Conservation (phyloP, 2,113 vertebrate species). For the Lagopus leucura region DNA sequence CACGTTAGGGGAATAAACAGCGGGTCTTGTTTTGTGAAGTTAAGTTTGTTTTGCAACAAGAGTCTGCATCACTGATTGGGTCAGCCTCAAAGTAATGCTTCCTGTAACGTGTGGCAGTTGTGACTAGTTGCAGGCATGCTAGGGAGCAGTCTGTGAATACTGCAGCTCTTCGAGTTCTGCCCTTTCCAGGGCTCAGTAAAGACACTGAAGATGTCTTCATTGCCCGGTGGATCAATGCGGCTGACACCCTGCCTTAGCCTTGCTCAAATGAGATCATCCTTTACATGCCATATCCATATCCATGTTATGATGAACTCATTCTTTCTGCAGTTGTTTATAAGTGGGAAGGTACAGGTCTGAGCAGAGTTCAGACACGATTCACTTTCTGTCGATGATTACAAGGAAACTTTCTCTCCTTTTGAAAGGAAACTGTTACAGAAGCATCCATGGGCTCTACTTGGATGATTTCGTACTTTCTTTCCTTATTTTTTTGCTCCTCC, state of each 20-base stretch:
- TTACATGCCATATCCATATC: not conserved
- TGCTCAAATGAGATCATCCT: slow-evolving; percentile 31
- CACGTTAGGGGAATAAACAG: not conserved
- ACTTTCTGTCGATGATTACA: not conserved
- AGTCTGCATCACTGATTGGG: not conserved
- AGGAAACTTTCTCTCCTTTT: not conserved
- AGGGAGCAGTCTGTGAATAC: not conserved
- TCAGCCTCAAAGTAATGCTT: slow-evolving; percentile 14
- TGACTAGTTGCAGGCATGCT: not conserved
- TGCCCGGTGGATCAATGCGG: not conserved
- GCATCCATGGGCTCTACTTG: not conserved
- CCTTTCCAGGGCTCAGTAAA: not conserved
- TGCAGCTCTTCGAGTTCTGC: not conserved
- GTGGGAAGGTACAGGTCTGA: not conserved
- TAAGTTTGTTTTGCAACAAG: not conserved
- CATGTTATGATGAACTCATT: slow-evolving; percentile 26
- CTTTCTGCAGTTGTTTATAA: not conserved
- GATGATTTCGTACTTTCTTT: not conserved
- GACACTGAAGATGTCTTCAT: not conserved
- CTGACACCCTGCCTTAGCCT: not conserved
- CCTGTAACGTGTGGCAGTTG: not conserved
- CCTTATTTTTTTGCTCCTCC: not conserved
- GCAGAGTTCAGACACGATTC: not conserved
- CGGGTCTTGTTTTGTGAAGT: not conserved
- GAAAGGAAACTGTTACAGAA: not conserved